Evolutionary conservation across 2,797 vertebrate genomes (phyloP).

Genomic region (Halcyon chelicuti): DNA sequence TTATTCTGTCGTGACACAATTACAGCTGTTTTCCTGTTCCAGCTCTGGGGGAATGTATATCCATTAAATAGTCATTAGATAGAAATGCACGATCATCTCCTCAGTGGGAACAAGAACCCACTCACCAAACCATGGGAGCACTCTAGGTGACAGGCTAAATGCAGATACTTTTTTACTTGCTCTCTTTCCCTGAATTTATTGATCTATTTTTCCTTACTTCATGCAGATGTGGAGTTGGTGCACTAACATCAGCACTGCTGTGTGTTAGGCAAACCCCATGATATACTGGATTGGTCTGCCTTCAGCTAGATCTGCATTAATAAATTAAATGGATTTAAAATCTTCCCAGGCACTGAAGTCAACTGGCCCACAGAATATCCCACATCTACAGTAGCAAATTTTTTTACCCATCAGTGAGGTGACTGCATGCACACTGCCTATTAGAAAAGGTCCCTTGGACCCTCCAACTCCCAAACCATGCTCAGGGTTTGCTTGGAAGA

Average conservation of each 20-base stretch:
- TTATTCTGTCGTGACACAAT: not conserved
- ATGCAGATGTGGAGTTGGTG: not conserved
- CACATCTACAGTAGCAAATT: not conserved
- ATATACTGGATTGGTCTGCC: not conserved
- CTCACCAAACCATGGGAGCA: not conserved
- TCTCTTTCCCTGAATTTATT: not conserved
- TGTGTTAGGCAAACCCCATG: not conserved
- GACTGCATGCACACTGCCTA: fast-evolving
- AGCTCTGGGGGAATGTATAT: not conserved
- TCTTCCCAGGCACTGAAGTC: not conserved
- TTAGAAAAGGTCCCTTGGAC: not conserved
- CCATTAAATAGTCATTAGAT: constrained; percentile 20
- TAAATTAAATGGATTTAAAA: not conserved
- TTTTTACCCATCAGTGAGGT: not conserved
- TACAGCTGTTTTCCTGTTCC: not conserved
- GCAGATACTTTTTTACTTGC: not conserved
- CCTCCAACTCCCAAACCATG: not conserved
- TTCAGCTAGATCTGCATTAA: not conserved
- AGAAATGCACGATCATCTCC: not conserved
- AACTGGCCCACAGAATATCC: not conserved
- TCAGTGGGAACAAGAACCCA: not conserved
- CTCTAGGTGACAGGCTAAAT: not conserved
- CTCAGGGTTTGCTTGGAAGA: not conserved
- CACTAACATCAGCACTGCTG: not conserved
- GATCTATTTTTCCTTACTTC: not conserved